Evolutionary conservation across 2,797 vertebrate genomes (phyloP).

Genomic region (Cygnus olor): DNA sequence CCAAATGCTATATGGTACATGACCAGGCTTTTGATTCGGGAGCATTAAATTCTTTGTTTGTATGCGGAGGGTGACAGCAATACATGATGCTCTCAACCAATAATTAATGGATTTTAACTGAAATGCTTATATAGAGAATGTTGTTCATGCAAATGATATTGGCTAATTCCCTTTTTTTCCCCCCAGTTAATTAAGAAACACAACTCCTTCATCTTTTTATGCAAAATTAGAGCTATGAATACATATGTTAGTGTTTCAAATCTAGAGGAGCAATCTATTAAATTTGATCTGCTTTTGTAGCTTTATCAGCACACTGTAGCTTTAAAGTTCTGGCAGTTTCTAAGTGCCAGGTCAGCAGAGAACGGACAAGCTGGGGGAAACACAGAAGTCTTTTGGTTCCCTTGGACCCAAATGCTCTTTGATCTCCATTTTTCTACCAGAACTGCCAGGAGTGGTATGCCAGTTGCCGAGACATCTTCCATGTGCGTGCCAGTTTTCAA

Average conservation of each 20-base stretch:
- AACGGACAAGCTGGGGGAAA: not conserved
- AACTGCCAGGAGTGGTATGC: not conserved
- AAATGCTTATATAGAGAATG: not conserved
- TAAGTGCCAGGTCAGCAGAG: not conserved
- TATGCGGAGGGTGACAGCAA: not conserved
- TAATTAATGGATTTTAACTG: constrained; percentile 32
- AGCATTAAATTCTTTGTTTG: not conserved
- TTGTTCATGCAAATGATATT: constrained; percentile 27
- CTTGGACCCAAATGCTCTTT: not conserved
- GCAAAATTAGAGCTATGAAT: constrained; percentile 15
- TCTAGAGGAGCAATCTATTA: not conserved
- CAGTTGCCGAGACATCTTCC: not conserved
- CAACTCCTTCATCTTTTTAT: constrained; percentile 18
- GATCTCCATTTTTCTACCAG: not conserved
- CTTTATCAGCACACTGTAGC: not conserved
- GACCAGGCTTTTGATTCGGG: not conserved
- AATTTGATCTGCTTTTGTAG: constrained; percentile 1
- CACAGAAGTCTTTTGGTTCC: not conserved
- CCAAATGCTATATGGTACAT: not conserved
- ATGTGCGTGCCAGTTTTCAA: not conserved
- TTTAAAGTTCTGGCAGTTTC: not conserved
- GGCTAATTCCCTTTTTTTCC: not conserved
- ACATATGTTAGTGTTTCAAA: constrained; percentile 9
- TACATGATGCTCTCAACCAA: constrained; percentile 25
- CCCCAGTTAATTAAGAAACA: constrained; percentile 30